A percentile compares a stretch with the other conserved stretches of the same genome.
phyloP scores from a whole-genome alignment of 1,140 invertebrate genomes.

The Drosophila kanapiae region DNA sequence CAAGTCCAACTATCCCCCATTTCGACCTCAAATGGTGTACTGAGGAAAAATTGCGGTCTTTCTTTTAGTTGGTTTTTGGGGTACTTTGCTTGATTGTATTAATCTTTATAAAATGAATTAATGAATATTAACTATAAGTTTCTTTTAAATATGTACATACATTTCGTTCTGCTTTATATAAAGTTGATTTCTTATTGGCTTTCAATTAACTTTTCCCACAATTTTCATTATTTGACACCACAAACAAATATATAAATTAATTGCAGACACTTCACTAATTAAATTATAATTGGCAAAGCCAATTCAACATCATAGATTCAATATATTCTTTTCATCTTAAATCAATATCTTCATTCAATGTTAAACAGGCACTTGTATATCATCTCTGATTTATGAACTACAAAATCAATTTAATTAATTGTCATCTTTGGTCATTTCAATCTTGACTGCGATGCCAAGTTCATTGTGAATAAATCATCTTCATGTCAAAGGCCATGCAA shows the following conservation, averaged over 20 bases:
- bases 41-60: constrained; percentile 1
- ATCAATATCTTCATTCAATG: neutral
- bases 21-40: constrained; percentile 15
- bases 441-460: no score
- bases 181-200: no score
- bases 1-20: constrained; percentile 14
- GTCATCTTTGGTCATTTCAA: neutral
- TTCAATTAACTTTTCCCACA: neutral
- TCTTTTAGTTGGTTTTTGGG: no score
- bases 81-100: neutral
- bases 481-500: neutral
- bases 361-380: neutral
- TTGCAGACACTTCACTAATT: neutral
- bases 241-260: no score
- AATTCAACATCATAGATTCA: neutral
- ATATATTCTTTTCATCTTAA: neutral
- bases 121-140: neutral
- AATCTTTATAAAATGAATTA: no score
- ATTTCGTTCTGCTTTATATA: no score
- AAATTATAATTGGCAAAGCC: neutral
- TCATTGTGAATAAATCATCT: neutral
- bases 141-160: no score
- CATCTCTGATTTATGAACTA: neutral
- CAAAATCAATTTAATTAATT: neutral
- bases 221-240: neutral